Evolutionary conservation across 1,140 invertebrate species (phyloP).

Genomic region (Lepidurus apus): DNA sequence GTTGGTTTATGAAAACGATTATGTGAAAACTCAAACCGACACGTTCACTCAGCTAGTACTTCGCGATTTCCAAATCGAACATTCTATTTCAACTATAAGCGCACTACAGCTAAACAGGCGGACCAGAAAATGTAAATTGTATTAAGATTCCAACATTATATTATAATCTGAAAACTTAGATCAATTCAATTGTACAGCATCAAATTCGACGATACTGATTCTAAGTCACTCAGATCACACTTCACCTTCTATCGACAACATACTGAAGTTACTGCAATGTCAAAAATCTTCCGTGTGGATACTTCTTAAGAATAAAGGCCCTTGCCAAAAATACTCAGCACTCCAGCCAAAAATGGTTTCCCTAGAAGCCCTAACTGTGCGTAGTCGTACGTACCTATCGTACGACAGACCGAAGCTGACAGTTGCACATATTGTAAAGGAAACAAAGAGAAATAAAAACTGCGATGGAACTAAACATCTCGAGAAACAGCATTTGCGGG

Average conservation of each 20-base stretch:
- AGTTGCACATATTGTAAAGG: no score
- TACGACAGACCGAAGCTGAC: no score
- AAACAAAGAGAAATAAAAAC: neutral
- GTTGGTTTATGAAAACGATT: no score
- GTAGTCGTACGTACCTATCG: neutral
- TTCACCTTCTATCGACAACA: no score
- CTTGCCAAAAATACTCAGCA: no score
- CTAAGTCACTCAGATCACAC: neutral
- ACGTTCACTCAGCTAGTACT: neutral
- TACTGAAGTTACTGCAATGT: no score
- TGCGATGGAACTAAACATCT: neutral
- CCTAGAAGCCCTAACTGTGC: neutral
- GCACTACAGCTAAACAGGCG: neutral
- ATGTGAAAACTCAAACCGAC: no score
- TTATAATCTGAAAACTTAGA: neutral
- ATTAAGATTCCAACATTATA: neutral
- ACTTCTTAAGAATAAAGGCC: no score
- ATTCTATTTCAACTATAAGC: neutral
- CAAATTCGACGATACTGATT: neutral
- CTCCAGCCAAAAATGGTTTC: no score
- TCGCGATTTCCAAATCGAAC: neutral
- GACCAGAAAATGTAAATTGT: neutral
- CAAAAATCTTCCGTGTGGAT: no score
- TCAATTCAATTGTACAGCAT: neutral
- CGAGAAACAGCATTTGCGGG: neutral